Evolutionary conservation across 2,113 vertebrate species (phyloP).

Genomic region (Aegypius monachus): DNA sequence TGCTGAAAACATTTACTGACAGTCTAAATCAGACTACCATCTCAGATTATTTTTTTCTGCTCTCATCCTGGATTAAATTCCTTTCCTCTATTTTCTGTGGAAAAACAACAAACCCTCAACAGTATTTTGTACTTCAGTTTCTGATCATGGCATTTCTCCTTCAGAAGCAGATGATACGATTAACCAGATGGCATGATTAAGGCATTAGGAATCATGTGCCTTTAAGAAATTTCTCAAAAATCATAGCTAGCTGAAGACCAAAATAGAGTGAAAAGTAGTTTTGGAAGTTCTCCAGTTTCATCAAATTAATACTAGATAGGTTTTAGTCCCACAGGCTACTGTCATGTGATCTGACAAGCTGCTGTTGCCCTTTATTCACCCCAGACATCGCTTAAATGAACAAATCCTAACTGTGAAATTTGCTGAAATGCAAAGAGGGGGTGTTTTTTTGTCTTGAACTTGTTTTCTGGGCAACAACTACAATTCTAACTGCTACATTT

Average conservation of each 20-base stretch:
- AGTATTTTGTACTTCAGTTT: not conserved
- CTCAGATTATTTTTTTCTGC: not conserved
- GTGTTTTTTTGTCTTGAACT: not conserved
- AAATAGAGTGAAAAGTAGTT: not conserved
- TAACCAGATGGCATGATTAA: not conserved
- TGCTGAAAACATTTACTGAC: not conserved
- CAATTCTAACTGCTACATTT: not conserved
- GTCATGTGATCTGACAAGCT: not conserved
- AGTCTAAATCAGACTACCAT: not conserved
- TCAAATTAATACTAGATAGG: not conserved
- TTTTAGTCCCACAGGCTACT: not conserved
- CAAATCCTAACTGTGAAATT: not conserved
- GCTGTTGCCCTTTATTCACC: not conserved
- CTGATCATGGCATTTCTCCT: not conserved
- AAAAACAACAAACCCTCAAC: not conserved
- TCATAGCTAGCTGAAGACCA: not conserved
- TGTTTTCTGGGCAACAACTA: not conserved
- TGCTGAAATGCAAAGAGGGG: not conserved
- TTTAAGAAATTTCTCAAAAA: not conserved
- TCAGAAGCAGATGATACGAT: fast-evolving
- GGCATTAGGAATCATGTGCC: not conserved
- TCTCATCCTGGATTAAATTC: slow-evolving; percentile 19
- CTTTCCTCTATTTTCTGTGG: not conserved
- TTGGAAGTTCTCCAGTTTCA: slow-evolving; percentile 18
- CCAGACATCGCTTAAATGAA: not conserved